Conservation (phyloP, 2,888 invertebrate genomes). For the Dilophus febrilis region DNA sequence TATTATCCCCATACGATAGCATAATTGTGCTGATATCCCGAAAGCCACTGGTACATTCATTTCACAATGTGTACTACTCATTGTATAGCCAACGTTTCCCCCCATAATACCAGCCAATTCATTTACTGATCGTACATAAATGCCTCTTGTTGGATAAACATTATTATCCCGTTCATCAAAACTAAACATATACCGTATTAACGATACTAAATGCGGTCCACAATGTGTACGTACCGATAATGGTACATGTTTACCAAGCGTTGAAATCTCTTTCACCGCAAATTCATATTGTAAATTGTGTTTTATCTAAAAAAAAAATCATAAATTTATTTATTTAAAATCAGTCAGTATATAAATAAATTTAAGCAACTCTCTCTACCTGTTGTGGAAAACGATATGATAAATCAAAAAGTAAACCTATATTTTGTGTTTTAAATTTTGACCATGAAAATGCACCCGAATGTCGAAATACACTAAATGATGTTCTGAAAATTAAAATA, state of each 20-base stretch:
- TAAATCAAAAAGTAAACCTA: constrained; percentile 62
- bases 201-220: constrained; percentile 81
- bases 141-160: constrained; percentile 63
- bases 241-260: constrained; percentile 53
- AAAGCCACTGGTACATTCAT: constrained; percentile 44
- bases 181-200: constrained; percentile 60
- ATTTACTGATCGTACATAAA: constrained; percentile 51
- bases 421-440: constrained; percentile 61
- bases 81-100: constrained; percentile 80
- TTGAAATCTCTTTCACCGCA: constrained; percentile 58
- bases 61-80: constrained; percentile 61
- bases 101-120: constrained; percentile 68
- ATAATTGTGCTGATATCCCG: constrained; percentile 26
- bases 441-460: constrained; percentile 64
- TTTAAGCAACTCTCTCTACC: constrained; percentile 19
- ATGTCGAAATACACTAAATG: constrained; percentile 56
- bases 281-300: constrained; percentile 84
- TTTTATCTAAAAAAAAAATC: constrained; percentile 36
- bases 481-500: constrained; percentile 45
- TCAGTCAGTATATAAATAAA: background rate
- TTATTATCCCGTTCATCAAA: constrained; percentile 64
- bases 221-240: constrained; percentile 69
- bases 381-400: constrained; percentile 46
- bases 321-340: too few species aligned
- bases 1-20: constrained; percentile 23